Percentiles rank a stretch among this genome's conserved stretches.
Evolutionary conservation across 1,140 invertebrate species (phyloP).

Genomic region (Bombus difficillimus): DNA sequence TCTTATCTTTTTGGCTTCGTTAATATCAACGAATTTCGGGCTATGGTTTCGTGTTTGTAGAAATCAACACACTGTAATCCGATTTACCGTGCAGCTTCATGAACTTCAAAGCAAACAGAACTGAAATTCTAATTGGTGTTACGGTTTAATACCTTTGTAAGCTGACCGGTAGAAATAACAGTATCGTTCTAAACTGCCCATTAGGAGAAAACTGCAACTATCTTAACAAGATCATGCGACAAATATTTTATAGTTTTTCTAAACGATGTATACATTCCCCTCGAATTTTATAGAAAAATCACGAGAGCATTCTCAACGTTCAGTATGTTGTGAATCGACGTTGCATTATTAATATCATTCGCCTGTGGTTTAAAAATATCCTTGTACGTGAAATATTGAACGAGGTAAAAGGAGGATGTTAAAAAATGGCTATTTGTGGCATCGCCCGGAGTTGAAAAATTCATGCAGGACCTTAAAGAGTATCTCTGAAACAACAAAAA

Average conservation of each 20-base stretch:
- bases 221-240: not conserved
- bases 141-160: conserved; percentile 18
- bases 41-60: not conserved
- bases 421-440: too few species aligned
- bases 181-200: not conserved
- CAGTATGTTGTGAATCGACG: too few species aligned
- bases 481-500: too few species aligned
- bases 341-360: too few species aligned
- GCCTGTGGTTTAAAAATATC: too few species aligned
- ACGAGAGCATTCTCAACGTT: too few species aligned
- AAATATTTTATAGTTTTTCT: not conserved
- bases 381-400: too few species aligned
- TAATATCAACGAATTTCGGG: not conserved
- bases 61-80: conserved; percentile 1
- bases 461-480: too few species aligned
- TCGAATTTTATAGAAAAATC: too few species aligned
- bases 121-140: conserved; percentile 46
- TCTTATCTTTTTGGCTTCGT: not conserved
- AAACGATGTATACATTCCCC: too few species aligned
- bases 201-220: not conserved
- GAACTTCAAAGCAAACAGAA: conserved; percentile 60
- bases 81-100: conserved; percentile 13
- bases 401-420: too few species aligned
- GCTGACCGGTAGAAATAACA: not conserved
- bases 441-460: too few species aligned